These are phyloP conservation scores for Chaitophorus viminalis DNA, from an alignment of 2,888 invertebrate genomes.

Conservation along the genomic window DNA sequence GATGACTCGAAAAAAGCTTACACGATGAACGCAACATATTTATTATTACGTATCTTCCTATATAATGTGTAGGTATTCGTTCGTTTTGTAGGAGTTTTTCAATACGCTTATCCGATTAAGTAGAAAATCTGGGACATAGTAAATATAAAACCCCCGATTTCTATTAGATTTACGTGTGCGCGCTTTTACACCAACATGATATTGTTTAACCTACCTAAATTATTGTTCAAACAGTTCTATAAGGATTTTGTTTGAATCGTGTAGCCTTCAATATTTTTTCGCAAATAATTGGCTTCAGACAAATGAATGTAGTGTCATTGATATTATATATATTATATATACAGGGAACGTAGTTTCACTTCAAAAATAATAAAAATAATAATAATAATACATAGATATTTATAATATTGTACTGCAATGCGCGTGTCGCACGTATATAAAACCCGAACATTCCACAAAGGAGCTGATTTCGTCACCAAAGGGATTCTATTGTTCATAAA, in stretches of 20 bases:
- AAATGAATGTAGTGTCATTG: conserved; percentile 6
- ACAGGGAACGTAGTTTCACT: too few species aligned
- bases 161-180: neutral
- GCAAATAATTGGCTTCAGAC: conserved; percentile 38
- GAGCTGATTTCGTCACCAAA: neutral
- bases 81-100: too few species aligned
- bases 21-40: neutral
- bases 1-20: conserved; percentile 3
- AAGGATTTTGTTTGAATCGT: neutral
- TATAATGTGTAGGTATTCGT: too few species aligned
- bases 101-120: too few species aligned
- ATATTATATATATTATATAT: neutral
- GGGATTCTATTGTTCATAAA: neutral
- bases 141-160: neutral
- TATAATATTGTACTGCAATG: neutral
- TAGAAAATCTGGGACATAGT: too few species aligned
- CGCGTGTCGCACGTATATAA: neutral
- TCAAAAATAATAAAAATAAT: neutral
- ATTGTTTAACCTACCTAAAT: neutral
- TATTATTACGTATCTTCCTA: too few species aligned
- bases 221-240: conserved; percentile 8
- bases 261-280: conserved; percentile 24
- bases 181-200: neutral
- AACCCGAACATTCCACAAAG: neutral
- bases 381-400: too few species aligned